Base-by-base conservation (phyloP, 2,888 invertebrate species). In the Eupithecia abbreviata region DNA sequence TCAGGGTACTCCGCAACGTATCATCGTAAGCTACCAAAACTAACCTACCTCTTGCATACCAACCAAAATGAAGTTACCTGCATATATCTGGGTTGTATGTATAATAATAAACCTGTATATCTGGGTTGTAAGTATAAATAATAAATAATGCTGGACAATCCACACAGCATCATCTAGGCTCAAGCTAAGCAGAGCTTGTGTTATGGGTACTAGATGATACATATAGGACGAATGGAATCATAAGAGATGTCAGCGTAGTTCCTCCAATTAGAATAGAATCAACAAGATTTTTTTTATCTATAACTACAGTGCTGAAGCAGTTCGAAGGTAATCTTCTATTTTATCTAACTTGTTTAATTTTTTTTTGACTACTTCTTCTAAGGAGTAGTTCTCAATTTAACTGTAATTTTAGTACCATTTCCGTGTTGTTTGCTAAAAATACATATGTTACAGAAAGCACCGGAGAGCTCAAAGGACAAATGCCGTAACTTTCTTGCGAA, bases 381-480 rank as follows among this genome's bases (percentile, higher is more conserved):
- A 49, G n/a, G n/a, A 30, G 30, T 30, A 49, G 49, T 51, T 15
- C 13, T 5, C 12, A 15, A 51, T 2, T 51, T 15, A 4, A 1
- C 13, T 12, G 6, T 51, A 51, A 6, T n/a, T 51, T n/a, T n/a
- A n/a, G 51, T 41, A 41, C 41, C 13, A 7, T 66, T 42, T 42
- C 13, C 41, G 0, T 42, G 4, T 12, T 30, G 18, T 18, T 58
- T 58, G 3, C 18, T 7, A 7, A n/a, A 55, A 18, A n/a, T n/a
- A 58, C 6, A 41, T 30, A 12, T 41, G 2, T 65, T 7, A 4
- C 30, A 69, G 90, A 92, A 91, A 84, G 91, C 92, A 7, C 90
- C 92, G 78, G 98, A 98, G 91, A 98, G 98, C 95, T 98, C 98
- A 0, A 80, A 76, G 47, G 76, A 79, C 68, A 80, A 79, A 41